These are phyloP conservation scores for Syrista parreyssii DNA, from an alignment of 2,888 invertebrate species.

Conservation along the genomic window DNA sequence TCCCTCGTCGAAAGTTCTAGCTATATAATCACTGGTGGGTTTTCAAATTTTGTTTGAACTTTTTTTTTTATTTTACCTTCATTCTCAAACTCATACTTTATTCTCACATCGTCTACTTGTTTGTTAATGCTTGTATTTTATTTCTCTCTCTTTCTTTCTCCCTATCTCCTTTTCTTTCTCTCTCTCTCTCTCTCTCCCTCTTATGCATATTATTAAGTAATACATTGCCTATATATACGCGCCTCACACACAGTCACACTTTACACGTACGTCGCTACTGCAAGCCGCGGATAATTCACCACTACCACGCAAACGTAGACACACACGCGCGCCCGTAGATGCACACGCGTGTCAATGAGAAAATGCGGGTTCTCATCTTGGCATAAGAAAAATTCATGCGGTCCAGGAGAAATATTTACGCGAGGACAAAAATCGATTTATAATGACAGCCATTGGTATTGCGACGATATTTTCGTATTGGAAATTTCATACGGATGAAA, in stretches of 20 bases:
- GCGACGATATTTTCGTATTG: neutral
- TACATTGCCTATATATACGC: constrained; percentile 36
- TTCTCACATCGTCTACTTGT: neutral
- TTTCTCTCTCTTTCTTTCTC: constrained; percentile 30
- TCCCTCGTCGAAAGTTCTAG: neutral
- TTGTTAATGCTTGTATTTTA: constrained; percentile 19
- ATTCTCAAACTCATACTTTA: constrained; percentile 22
- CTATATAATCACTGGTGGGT: neutral
- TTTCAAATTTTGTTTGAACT: neutral
- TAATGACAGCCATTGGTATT: neutral
- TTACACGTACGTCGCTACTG: neutral
- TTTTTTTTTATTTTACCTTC: constrained; percentile 18
- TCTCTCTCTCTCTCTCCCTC: constrained; percentile 13
- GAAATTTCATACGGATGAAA: neutral
- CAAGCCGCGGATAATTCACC: neutral
- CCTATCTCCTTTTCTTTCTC: constrained; percentile 1
- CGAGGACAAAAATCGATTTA: neutral
- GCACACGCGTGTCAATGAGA: constrained; percentile 42
- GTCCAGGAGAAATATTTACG: neutral
- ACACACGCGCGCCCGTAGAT: constrained; percentile 17
- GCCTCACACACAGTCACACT: neutral
- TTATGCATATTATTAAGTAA: constrained; percentile 63
- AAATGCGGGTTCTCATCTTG: constrained; percentile 52
- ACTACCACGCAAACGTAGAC: neutral
- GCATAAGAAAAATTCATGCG: neutral